Conservation (phyloP, 2,797 vertebrate genomes). For the Enteromius anoplus region DNA sequence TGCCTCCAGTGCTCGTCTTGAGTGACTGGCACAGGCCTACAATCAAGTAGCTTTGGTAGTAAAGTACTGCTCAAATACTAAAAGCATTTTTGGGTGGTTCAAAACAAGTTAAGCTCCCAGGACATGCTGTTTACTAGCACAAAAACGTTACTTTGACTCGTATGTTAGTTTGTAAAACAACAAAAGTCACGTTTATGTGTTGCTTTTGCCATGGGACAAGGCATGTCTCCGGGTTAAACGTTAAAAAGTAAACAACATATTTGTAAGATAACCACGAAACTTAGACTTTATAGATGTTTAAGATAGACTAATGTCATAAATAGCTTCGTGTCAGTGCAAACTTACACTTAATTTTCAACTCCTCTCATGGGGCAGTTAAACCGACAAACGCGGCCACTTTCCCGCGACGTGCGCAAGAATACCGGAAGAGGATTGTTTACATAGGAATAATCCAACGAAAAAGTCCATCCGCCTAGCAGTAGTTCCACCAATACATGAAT, state of each 20-base stretch:
- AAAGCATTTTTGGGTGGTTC: background rate
- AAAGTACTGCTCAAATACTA: background rate
- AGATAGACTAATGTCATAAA: background rate
- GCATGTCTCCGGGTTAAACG: background rate
- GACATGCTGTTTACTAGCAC: background rate
- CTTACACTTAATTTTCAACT: background rate
- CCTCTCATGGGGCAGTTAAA: background rate
- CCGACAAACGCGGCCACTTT: background rate
- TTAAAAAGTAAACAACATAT: background rate
- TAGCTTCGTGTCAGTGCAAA: background rate
- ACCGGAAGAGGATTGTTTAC: background rate
- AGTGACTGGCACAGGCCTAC: constrained; percentile 21
- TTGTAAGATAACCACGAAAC: background rate
- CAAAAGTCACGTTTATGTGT: background rate
- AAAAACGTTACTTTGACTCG: background rate
- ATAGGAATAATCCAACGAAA: background rate
- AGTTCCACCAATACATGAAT: background rate
- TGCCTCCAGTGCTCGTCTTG: constrained; percentile 3
- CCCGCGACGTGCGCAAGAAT: background rate
- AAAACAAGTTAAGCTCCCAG: background rate
- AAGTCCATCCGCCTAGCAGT: background rate
- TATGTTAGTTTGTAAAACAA: background rate
- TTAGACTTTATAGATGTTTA: background rate
- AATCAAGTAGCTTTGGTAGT: background rate
- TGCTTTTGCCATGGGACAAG: background rate